A percentile compares a stretch with the other conserved stretches of the same genome.
phyloP scores from a whole-genome alignment of 2,113 vertebrate species.

The Paralichthys olivaceus region DNA sequence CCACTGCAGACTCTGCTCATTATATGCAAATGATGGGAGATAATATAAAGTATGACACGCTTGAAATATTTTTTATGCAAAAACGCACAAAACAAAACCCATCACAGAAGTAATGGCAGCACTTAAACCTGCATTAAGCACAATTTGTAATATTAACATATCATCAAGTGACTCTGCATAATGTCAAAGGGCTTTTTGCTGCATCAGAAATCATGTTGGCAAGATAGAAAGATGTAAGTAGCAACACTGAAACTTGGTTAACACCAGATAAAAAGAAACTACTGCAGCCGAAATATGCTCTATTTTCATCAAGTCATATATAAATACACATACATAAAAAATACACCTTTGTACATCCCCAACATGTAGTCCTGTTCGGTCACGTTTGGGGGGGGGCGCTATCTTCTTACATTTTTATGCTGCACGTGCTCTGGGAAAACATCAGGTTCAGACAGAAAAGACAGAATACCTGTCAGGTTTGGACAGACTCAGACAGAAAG shows the following conservation, averaged over 20 bases:
- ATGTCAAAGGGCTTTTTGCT: not conserved
- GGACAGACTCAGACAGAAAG: too few species aligned
- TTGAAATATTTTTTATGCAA: not conserved
- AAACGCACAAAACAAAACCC: not conserved
- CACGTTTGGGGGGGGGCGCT: too few species aligned
- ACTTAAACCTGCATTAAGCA: not conserved
- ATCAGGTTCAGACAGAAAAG: too few species aligned
- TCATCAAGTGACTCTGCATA: not conserved
- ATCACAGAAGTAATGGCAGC: not conserved
- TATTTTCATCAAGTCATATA: not conserved
- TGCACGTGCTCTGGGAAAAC: too few species aligned
- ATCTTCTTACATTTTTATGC: too few species aligned
- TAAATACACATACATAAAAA: too few species aligned
- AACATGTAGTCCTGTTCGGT: too few species aligned
- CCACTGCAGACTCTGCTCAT: not conserved
- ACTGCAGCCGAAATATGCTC: too few species aligned
- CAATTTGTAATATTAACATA: not conserved
- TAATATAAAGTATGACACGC: not conserved
- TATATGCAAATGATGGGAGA: not conserved
- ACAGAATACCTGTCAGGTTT: too few species aligned
- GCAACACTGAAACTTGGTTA: too few species aligned
- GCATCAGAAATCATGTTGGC: not conserved
- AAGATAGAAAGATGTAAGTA: not conserved
- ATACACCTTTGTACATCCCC: too few species aligned
- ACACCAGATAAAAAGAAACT: too few species aligned